Percentiles rank a stretch among this genome's conserved stretches.
phyloP scores from a whole-genome alignment of 2,888 invertebrate species.

The Harmothoe impar region DNA sequence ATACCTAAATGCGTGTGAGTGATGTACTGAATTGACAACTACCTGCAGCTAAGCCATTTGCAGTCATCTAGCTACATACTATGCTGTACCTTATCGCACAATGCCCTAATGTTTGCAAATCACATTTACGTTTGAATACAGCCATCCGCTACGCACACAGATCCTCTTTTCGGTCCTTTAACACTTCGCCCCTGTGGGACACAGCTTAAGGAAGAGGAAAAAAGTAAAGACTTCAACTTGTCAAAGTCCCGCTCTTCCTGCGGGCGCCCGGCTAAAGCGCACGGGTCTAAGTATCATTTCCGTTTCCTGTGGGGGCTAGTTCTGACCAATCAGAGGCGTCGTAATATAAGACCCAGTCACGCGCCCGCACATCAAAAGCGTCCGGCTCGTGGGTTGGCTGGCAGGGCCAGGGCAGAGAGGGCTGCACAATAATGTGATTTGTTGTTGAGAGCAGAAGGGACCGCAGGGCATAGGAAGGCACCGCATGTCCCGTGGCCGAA shows the following conservation, averaged over 20 bases:
- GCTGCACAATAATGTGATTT: slow-evolving; percentile 50
- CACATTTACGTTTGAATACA: too few species aligned
- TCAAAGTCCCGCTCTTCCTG: not conserved
- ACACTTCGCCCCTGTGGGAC: not conserved
- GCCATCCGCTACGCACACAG: too few species aligned
- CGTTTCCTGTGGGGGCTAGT: slow-evolving; percentile 49
- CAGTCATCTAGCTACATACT: too few species aligned
- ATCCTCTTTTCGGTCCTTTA: not conserved
- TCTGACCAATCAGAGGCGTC: slow-evolving; percentile 57
- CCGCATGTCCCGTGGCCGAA: slow-evolving; percentile 10
- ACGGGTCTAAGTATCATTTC: slow-evolving; percentile 46
- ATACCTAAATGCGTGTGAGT: too few species aligned
- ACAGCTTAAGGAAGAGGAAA: not conserved
- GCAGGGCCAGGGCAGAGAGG: slow-evolving; percentile 21
- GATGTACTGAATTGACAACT: too few species aligned
- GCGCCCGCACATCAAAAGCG: slow-evolving; percentile 41
- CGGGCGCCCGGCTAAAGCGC: not conserved
- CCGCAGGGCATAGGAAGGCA: slow-evolving; percentile 18
- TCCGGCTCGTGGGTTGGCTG: not conserved
- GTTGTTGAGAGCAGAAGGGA: slow-evolving; percentile 41
- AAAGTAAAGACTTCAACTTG: slow-evolving; percentile 16
- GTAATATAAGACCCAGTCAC: slow-evolving; percentile 54
- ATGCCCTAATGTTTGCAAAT: too few species aligned
- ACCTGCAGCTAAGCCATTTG: too few species aligned
- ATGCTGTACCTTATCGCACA: too few species aligned